A percentile compares a stretch with the other conserved stretches of the same genome.
phyloP scores from a whole-genome alignment of 2,797 vertebrate species.

The Taenioides sp. region DNA sequence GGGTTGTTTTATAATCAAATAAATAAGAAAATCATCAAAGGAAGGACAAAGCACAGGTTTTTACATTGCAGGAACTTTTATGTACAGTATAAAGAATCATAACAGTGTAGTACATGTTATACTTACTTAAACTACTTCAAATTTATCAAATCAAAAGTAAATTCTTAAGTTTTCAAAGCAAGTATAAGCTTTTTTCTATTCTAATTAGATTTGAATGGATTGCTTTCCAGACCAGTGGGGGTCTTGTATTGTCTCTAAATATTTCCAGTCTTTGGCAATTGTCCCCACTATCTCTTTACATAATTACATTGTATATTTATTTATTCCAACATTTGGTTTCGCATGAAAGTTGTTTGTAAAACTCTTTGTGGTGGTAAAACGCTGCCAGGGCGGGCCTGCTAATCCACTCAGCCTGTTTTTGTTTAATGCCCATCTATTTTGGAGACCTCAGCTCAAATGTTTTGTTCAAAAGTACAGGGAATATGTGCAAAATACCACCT shows the following conservation, averaged over 20 bases:
- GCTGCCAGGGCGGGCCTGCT: slow-evolving; percentile 1
- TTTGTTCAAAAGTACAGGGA: slow-evolving; percentile 32
- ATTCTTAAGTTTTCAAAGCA: background rate
- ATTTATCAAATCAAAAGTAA: background rate
- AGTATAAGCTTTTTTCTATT: background rate
- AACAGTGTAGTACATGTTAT: too few relatives aligned
- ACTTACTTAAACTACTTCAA: too few relatives aligned
- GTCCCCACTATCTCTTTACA: slow-evolving; percentile 11
- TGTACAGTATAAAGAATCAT: too few relatives aligned
- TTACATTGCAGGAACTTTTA: too few relatives aligned
- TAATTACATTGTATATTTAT: slow-evolving; percentile 19
- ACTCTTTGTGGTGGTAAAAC: slow-evolving; percentile 1
- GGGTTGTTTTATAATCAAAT: too few relatives aligned
- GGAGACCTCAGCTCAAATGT: slow-evolving; percentile 17
- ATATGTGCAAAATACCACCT: slow-evolving; percentile 53
- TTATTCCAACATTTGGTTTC: slow-evolving; percentile 16
- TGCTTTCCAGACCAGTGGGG: background rate
- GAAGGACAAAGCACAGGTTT: too few relatives aligned
- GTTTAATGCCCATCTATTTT: slow-evolving; percentile 16
- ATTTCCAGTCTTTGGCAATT: slow-evolving; percentile 9
- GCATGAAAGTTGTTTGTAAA: slow-evolving; percentile 10
- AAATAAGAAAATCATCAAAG: too few relatives aligned
- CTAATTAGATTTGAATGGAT: background rate
- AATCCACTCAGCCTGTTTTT: slow-evolving; percentile 25
- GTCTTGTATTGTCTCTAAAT: slow-evolving; percentile 8